Conservation (phyloP, 2,797 vertebrate species). For the Bradypodion ventrale region DNA sequence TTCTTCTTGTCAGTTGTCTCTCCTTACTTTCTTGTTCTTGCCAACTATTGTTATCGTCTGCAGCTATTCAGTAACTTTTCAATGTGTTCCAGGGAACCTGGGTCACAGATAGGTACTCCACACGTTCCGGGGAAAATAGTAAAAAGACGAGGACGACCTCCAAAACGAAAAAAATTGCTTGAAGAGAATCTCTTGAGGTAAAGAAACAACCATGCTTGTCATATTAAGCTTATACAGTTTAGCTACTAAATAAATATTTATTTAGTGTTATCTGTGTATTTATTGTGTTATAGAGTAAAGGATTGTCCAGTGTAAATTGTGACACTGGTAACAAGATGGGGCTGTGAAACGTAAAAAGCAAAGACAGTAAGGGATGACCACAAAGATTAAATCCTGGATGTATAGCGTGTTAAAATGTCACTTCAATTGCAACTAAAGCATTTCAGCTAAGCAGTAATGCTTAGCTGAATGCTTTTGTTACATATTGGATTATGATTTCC, state of each 20-base stretch:
- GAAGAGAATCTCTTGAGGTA: constrained; percentile 84
- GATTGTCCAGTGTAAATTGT: not conserved
- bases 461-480: not conserved
- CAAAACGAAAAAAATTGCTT: constrained; percentile 86
- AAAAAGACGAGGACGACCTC: constrained; percentile 91
- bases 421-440: not conserved
- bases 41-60: not conserved
- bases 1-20: constrained; percentile 37
- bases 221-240: accelerated
- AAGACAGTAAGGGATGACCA: not conserved
- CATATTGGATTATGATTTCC: not conserved
- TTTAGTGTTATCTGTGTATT: not conserved
- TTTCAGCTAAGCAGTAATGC: not conserved
- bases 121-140: constrained; percentile 76
- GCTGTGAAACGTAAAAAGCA: not conserved
- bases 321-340: not conserved
- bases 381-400: not conserved
- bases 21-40: constrained; percentile 16
- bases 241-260: constrained; percentile 27
- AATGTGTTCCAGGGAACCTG: constrained; percentile 65
- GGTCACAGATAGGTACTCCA: constrained; percentile 68
- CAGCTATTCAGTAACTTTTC: constrained; percentile 52
- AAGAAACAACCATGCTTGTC: constrained; percentile 33
- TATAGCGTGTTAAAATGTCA: not conserved
- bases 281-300: not conserved